Conservation (phyloP, 2,888 invertebrate species). For the Achlya flavicornis region DNA sequence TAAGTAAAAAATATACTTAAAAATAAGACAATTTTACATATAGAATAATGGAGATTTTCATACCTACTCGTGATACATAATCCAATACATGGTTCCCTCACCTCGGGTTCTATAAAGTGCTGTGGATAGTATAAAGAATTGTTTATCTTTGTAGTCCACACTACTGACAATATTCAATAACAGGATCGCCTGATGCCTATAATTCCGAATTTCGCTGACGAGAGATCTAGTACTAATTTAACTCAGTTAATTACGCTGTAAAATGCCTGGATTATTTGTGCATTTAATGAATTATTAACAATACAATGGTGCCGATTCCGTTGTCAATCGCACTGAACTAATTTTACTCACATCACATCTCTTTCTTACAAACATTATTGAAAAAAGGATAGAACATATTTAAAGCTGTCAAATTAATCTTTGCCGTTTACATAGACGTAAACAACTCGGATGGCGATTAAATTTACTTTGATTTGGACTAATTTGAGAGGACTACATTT, state of each 20-base stretch:
- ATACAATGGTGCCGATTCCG: too few species aligned
- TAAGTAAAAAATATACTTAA: not conserved
- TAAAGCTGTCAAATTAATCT: too few species aligned
- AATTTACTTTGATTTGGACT: too few species aligned
- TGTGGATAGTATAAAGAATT: not conserved
- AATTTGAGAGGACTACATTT: too few species aligned
- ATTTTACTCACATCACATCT: too few species aligned
- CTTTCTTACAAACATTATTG: too few species aligned
- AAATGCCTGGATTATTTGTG: not conserved
- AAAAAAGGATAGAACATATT: too few species aligned
- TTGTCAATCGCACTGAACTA: too few species aligned
- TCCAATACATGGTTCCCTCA: not conserved
- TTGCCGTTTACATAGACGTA: too few species aligned
- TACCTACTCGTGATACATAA: not conserved
- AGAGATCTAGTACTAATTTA: constrained; percentile 3
- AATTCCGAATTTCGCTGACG: not conserved
- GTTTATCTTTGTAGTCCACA: not conserved
- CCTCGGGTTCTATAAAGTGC: not conserved
- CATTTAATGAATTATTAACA: not conserved
- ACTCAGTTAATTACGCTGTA: not conserved
- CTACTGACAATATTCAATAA: not conserved
- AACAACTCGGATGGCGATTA: too few species aligned
- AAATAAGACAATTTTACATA: constrained; percentile 1
- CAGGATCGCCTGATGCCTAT: not conserved
- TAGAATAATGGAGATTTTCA: not conserved